A percentile compares a stretch with the other conserved stretches of the same genome.
These are phyloP conservation scores for Contarinia nasturtii DNA, from an alignment of 1,140 invertebrate species.

Conservation along the genomic window DNA sequence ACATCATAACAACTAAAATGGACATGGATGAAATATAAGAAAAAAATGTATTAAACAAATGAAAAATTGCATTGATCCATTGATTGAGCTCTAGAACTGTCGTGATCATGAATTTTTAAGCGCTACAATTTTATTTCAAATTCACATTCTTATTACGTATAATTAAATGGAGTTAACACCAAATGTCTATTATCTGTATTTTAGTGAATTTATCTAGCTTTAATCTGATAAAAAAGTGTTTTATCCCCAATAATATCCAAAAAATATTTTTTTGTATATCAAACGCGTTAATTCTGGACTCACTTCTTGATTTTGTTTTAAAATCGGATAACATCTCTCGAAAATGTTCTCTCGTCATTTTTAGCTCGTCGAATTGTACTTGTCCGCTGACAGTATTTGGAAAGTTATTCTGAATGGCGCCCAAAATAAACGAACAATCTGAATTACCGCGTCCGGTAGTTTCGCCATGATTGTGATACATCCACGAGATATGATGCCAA, in stretches of 20 bases:
- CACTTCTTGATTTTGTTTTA: conserved; percentile 54
- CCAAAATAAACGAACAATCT: conserved; percentile 47
- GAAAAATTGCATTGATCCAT: conserved; percentile 6
- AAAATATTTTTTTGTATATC: too few relatives aligned
- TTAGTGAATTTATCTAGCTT: too few relatives aligned
- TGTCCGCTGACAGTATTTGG: conserved; percentile 28
- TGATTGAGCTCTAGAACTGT: neutral
- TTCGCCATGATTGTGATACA: conserved; percentile 44
- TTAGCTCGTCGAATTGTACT: conserved; percentile 41
- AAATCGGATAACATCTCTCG: conserved; percentile 40
- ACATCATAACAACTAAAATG: conserved; percentile 82
- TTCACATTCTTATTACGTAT: too few relatives aligned
- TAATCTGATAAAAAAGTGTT: too few relatives aligned
- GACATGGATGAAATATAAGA: conserved; percentile 10
- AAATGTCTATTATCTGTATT: too few relatives aligned
- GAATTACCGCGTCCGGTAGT: conserved; percentile 35
- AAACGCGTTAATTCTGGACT: conserved; percentile 26
- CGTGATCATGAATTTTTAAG: neutral
- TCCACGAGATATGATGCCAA: conserved; percentile 43
- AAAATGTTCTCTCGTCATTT: conserved; percentile 26
- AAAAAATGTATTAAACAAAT: conserved; percentile 8
- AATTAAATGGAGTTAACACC: too few relatives aligned
- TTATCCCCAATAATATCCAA: too few relatives aligned
- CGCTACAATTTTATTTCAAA: neutral
- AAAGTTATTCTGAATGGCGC: conserved; percentile 36